A percentile compares a stretch with the other conserved stretches of the same genome.
phyloP scores from a whole-genome alignment of 2,797 vertebrate genomes.

The Sebastes matsubarae region DNA sequence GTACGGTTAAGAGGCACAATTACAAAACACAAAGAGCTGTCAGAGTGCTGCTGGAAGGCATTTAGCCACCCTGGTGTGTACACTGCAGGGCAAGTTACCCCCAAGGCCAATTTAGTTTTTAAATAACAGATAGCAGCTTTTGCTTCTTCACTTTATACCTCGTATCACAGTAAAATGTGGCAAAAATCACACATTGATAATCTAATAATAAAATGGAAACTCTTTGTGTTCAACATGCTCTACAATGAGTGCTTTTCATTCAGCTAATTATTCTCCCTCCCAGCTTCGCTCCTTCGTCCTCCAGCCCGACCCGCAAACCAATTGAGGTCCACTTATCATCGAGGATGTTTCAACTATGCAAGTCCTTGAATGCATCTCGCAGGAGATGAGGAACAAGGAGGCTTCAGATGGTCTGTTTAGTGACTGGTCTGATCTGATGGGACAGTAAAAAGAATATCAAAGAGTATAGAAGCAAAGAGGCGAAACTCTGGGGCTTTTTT shows the following conservation, averaged over 20 bases:
- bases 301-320: neutral
- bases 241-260: slow-evolving; percentile 2
- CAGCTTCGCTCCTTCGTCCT: neutral
- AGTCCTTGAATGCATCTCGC: neutral
- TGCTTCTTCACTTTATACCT: neutral
- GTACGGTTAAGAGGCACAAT: slow-evolving; percentile 11
- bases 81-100: too few species aligned
- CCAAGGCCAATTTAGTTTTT: neutral
- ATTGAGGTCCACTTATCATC: neutral
- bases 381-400: neutral
- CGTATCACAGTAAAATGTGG: neutral
- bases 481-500: neutral
- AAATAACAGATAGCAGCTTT: neutral
- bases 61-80: neutral
- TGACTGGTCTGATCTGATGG: too few species aligned
- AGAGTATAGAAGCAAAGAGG: neutral
- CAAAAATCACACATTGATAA: neutral
- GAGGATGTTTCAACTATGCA: neutral
- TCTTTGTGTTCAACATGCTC: neutral
- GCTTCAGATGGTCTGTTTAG: too few species aligned
- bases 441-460: neutral
- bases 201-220: neutral
- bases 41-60: slow-evolving; percentile 17
- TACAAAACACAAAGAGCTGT: slow-evolving; percentile 24
- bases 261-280: neutral